Percentiles rank a stretch among this genome's conserved stretches.
Evolutionary conservation across 2,113 vertebrate species (phyloP).

Genomic region (Etheostoma cragini): DNA sequence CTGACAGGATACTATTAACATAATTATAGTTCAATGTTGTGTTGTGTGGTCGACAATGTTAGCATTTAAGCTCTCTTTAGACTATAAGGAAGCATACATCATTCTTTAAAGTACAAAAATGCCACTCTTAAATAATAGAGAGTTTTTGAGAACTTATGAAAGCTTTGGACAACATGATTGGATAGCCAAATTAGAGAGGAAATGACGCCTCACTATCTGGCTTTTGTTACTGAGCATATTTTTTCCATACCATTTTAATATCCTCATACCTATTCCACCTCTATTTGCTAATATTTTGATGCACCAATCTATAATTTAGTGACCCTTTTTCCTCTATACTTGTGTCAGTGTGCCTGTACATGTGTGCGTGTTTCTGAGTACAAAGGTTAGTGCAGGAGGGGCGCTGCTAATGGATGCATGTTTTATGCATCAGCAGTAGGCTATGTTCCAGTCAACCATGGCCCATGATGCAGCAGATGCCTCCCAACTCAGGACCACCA

Average conservation of each 20-base stretch:
- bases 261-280: background rate
- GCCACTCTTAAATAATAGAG: too few relatives aligned
- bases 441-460: slow-evolving; percentile 33
- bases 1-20: background rate
- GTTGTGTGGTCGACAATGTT: background rate
- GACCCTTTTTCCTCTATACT: slow-evolving; percentile 23
- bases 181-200: background rate
- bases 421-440: slow-evolving; percentile 67
- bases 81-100: too few relatives aligned
- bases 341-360: slow-evolving; percentile 21
- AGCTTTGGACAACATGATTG: background rate
- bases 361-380: slow-evolving; percentile 5
- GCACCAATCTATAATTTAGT: slow-evolving; percentile 66
- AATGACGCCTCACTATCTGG: background rate
- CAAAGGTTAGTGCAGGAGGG: slow-evolving; percentile 35
- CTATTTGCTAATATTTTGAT: slow-evolving; percentile 34
- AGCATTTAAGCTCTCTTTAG: background rate
- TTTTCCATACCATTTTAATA: background rate
- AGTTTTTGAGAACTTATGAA: background rate
- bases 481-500: slow-evolving; percentile 3
- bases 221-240: slow-evolving; percentile 22
- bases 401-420: slow-evolving; percentile 66
- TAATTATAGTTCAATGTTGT: background rate
- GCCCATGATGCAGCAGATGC: slow-evolving; percentile 44
- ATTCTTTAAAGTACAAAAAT: too few relatives aligned